A percentile compares a stretch with the other conserved stretches of the same genome.
Evolutionary conservation across 2,888 invertebrate genomes (phyloP).

Genomic region (Ichneumoninae sp.): DNA sequence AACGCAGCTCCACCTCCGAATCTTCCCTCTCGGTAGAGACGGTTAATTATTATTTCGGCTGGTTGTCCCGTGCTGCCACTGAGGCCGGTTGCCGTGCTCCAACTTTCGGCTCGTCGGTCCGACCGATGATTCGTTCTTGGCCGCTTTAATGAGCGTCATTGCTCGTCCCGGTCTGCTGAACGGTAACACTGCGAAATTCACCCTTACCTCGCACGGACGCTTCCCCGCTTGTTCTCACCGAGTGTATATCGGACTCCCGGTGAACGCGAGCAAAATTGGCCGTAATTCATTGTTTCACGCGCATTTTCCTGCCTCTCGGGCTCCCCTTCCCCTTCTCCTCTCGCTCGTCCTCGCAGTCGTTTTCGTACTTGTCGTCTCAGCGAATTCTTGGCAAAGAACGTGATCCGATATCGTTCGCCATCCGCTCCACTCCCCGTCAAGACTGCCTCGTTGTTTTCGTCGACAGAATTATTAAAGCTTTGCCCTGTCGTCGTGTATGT

Average conservation of each 20-base stretch:
- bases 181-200: conserved; percentile 14
- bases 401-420: conserved; percentile 66
- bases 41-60: conserved; percentile 62
- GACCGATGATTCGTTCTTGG: conserved; percentile 49
- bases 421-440: conserved; percentile 29
- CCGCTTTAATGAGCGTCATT: conserved; percentile 55
- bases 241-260: conserved; percentile 10
- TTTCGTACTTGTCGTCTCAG: conserved; percentile 66
- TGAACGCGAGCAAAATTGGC: conserved; percentile 56
- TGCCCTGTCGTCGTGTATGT: conserved; percentile 30
- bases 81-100: conserved; percentile 15
- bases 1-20: conserved; percentile 34
- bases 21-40: conserved; percentile 31
- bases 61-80: conserved; percentile 15
- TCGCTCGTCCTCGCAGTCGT: conserved; percentile 50
- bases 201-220: conserved; percentile 5
- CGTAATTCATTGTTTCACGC: conserved; percentile 65
- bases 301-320: conserved; percentile 43
- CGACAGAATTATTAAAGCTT: conserved; percentile 43
- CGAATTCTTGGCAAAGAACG: conserved; percentile 67
- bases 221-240: conserved; percentile 13
- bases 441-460: conserved; percentile 59
- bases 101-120: conserved; percentile 33
- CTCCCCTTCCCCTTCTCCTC: conserved; percentile 67
- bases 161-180: conserved; percentile 30